Percentiles rank a stretch among this genome's conserved stretches.
Conservation (phyloP, 2,888 invertebrate species). For the Stegana nigrithorax region DNA sequence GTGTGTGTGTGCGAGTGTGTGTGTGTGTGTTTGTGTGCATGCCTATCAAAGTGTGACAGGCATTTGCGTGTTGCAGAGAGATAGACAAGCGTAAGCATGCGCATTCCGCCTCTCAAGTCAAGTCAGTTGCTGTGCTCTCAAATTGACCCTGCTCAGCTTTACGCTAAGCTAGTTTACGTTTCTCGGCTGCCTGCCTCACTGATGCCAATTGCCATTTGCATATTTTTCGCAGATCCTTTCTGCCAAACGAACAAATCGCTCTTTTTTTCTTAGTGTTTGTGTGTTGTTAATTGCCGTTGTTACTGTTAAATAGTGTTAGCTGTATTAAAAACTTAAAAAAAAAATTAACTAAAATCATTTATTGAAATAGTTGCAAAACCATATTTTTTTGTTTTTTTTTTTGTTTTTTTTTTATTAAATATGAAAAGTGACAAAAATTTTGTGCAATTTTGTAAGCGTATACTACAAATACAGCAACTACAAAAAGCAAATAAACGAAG, state of each 20-base stretch:
- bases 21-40: background rate
- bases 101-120: background rate
- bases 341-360: background rate
- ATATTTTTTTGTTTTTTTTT: too few species aligned
- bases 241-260: background rate
- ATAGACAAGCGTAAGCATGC: background rate
- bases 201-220: background rate
- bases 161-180: too few species aligned
- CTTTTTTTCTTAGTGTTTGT: background rate
- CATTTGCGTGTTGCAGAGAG: too few species aligned
- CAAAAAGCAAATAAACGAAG: too few species aligned
- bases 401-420: background rate
- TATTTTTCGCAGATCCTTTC: conserved; percentile 8
- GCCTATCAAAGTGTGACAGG: too few species aligned
- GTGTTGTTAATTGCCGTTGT: background rate
- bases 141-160: too few species aligned
- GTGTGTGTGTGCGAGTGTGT: background rate
- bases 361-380: too few species aligned
- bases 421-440: background rate
- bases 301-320: background rate
- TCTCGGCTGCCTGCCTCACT: too few species aligned
- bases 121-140: background rate
- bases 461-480: too few species aligned
- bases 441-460: too few species aligned
- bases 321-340: too few species aligned